A percentile compares a stretch with the other conserved stretches of the same genome.
These are phyloP conservation scores for Suncus etruscus DNA, from an alignment of 2,113 vertebrate genomes.

Conservation along the genomic window DNA sequence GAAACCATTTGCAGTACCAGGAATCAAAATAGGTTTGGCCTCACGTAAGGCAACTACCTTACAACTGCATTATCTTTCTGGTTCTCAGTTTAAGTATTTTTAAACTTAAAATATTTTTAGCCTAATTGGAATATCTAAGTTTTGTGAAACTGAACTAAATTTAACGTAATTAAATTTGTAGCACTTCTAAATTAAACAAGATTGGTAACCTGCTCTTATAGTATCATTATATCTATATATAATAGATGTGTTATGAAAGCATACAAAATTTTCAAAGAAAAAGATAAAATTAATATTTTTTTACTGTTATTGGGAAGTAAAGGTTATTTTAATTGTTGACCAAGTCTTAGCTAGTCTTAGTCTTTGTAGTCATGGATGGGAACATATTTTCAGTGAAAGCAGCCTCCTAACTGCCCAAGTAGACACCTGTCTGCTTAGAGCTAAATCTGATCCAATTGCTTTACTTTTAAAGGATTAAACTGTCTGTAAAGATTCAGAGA, in stretches of 20 bases:
- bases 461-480: conserved; percentile 29
- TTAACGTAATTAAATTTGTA: neutral
- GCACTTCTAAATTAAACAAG: neutral
- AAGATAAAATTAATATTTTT: neutral
- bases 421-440: neutral
- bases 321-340: neutral
- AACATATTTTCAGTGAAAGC: neutral
- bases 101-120: neutral
- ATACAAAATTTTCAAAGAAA: neutral
- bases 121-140: conserved; percentile 6
- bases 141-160: conserved; percentile 34
- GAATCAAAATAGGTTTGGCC: too few species aligned
- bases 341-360: neutral
- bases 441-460: neutral
- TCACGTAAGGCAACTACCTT: too few species aligned
- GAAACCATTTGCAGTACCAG: too few species aligned
- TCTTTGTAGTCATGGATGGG: neutral
- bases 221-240: neutral
- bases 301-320: neutral
- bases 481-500: conserved; percentile 26
- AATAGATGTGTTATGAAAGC: conserved; percentile 17
- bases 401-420: neutral
- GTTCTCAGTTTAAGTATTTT: too few species aligned
- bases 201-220: neutral
- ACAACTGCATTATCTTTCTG: too few species aligned